Conservation (phyloP, 1,140 invertebrate genomes). For the Zaprionus davidi region DNA sequence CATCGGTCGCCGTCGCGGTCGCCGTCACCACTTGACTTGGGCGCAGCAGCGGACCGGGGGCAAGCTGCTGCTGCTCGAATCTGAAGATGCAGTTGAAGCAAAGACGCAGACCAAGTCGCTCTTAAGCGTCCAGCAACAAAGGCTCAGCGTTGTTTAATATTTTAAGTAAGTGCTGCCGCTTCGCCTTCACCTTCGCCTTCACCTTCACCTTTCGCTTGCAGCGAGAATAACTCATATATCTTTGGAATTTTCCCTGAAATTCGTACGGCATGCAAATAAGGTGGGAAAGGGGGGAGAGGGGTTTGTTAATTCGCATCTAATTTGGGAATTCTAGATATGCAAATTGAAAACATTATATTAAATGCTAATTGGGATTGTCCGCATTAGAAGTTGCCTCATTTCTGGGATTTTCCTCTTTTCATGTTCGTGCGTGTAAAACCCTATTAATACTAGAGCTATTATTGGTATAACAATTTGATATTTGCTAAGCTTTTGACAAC, state of each 20-base stretch:
- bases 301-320: background rate
- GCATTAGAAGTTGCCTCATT: background rate
- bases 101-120: background rate
- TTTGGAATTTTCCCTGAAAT: background rate
- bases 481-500: background rate
- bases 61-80: slow-evolving; percentile 41
- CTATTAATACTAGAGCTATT: background rate
- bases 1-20: slow-evolving; percentile 25
- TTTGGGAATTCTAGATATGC: background rate
- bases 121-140: slow-evolving; percentile 69
- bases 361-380: background rate
- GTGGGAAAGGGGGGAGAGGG: too few relatives aligned
- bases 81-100: slow-evolving; percentile 39
- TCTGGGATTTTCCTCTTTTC: background rate
- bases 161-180: slow-evolving; percentile 76
- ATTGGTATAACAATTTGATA: background rate
- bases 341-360: background rate
- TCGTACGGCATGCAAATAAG: background rate
- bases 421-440: background rate
- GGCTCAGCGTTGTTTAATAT: slow-evolving; percentile 77
- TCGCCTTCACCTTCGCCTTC: slow-evolving; percentile 49
- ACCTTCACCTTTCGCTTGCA: background rate
- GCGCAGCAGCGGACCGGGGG: slow-evolving; percentile 44
- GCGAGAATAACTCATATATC: background rate
- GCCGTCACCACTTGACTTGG: slow-evolving; percentile 64